Evolutionary conservation across 2,888 invertebrate species (phyloP).

Genomic region (Amaurobius ferox): DNA sequence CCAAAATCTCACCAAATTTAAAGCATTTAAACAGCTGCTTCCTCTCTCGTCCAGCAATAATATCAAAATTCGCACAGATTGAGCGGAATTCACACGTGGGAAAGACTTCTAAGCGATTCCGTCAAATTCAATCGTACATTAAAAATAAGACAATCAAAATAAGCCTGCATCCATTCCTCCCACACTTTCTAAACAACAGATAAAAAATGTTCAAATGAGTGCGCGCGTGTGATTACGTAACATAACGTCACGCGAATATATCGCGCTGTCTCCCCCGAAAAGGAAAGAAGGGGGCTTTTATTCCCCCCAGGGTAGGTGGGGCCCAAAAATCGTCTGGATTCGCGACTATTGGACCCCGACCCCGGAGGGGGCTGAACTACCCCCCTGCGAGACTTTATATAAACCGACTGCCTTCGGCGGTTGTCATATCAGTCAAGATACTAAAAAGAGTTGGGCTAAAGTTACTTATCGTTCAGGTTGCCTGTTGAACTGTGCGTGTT

Average conservation of each 20-base stretch:
- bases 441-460: background rate
- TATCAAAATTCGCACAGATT: background rate
- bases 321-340: slow-evolving; percentile 41
- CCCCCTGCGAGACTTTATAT: slow-evolving; percentile 62
- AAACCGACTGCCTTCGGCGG: slow-evolving; percentile 25
- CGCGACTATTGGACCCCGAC: slow-evolving; percentile 55
- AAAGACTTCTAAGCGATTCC: slow-evolving; percentile 22
- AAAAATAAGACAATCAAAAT: slow-evolving; percentile 11
- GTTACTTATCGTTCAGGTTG: background rate
- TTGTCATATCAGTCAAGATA: slow-evolving; percentile 55
- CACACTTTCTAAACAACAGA: slow-evolving; percentile 34
- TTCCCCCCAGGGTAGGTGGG: slow-evolving; percentile 56
- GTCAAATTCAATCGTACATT: background rate
- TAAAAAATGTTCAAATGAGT: slow-evolving; percentile 13
- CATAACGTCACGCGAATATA: slow-evolving; percentile 42
- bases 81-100: slow-evolving; percentile 52
- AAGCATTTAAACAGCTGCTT: no score
- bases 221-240: slow-evolving; percentile 34
- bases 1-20: no score
- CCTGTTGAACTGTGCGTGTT: background rate
- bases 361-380: slow-evolving; percentile 23
- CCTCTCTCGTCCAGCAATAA: no score
- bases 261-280: slow-evolving; percentile 17
- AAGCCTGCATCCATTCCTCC: slow-evolving; percentile 46
- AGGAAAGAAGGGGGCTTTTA: background rate